Evolutionary conservation across 2,113 vertebrate species (phyloP).

Genomic region (Piprites chloris): DNA sequence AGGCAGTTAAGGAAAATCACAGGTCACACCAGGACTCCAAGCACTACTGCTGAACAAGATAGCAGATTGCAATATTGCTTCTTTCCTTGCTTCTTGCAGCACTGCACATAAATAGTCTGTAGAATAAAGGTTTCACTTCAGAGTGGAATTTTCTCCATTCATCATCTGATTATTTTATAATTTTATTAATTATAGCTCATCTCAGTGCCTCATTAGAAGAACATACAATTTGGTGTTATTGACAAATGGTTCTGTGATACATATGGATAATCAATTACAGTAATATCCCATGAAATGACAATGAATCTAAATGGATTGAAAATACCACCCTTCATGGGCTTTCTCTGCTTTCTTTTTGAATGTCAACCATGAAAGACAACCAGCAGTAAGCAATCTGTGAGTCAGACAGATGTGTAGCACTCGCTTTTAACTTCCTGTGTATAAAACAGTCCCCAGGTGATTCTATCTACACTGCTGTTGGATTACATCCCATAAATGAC

Average conservation of each 20-base stretch:
- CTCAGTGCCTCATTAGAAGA: neutral
- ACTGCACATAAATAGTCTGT: neutral
- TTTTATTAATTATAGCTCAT: conserved; percentile 1
- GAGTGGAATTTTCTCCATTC: neutral
- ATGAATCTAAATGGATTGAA: neutral
- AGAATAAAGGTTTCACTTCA: neutral
- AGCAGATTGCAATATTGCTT: neutral
- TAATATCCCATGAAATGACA: neutral
- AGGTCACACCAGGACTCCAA: neutral
- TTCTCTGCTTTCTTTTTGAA: neutral
- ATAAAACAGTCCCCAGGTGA: neutral
- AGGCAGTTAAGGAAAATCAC: neutral
- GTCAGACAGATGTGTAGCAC: neutral
- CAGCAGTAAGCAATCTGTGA: neutral
- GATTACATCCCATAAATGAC: neutral
- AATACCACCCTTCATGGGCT: neutral
- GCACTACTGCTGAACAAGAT: neutral
- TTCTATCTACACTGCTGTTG: neutral
- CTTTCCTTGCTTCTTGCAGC: neutral
- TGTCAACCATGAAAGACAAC: neutral
- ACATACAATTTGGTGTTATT: neutral
- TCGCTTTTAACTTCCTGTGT: neutral
- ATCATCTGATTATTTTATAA: neutral
- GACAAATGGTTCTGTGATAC: neutral
- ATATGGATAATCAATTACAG: neutral